Percentiles rank a stretch among this genome's conserved stretches.
phyloP scores from a whole-genome alignment of 2,113 vertebrate genomes.

The Cathartes aura region DNA sequence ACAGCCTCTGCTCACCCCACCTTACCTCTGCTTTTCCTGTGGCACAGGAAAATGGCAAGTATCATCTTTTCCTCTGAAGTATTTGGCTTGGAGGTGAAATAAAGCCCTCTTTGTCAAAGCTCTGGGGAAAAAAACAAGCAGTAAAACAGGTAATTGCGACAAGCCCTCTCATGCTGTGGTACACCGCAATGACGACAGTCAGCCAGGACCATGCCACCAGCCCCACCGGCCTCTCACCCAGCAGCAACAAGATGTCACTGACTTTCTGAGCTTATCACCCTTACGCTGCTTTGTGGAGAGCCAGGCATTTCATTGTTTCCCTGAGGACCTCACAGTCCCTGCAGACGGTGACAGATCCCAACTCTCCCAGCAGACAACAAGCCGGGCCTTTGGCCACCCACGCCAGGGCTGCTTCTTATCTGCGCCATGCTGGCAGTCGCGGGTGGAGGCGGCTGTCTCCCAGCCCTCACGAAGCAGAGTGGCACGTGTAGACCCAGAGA shows the following conservation, averaged over 20 bases:
- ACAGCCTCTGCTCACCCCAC: neutral
- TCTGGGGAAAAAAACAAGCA: accelerated
- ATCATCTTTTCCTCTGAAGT: neutral
- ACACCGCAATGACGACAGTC: accelerated
- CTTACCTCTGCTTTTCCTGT: neutral
- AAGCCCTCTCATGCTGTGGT: neutral
- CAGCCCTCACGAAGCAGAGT: accelerated
- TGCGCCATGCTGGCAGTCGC: accelerated
- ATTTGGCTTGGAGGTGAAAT: neutral
- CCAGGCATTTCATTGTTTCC: accelerated
- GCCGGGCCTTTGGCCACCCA: neutral
- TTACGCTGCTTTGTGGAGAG: neutral
- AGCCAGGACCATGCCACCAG: neutral
- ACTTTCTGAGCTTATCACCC: neutral
- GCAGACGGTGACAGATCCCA: neutral
- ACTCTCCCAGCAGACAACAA: neutral
- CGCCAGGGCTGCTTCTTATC: accelerated
- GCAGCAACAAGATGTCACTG: neutral
- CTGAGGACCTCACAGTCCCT: neutral
- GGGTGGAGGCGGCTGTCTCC: accelerated
- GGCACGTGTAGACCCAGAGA: no score
- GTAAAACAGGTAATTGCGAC: neutral
- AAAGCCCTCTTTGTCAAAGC: neutral
- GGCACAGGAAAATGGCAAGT: neutral
- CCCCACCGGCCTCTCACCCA: neutral